Evolutionary conservation across 2,113 vertebrate species (phyloP), one percentile per base, ranked within the genome.

Genomic region (Oreotrochilus melanogaster): DNA sequence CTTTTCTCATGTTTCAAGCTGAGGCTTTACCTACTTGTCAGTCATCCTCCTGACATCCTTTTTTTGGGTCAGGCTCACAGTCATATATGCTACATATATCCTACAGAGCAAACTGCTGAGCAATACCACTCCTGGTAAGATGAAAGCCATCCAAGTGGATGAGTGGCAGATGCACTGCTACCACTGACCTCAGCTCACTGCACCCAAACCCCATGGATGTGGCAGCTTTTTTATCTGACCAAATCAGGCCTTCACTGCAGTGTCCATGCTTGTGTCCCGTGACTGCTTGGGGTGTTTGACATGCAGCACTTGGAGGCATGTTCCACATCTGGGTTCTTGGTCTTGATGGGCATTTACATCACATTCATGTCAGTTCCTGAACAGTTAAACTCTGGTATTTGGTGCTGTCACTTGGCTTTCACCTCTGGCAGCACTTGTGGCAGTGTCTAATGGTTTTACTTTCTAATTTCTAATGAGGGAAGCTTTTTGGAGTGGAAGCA

Each of bases 211-310:
- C 51, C 1, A 2, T 45, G 23, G 33, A 2, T 6, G 18, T 4
- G 25, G 64, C 42, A n/a, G n/a, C 62, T n/a, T 10, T 27, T 48
- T 22, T 1, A 11, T 7, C 33, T 19, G 18, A 22, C 23, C 21
- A 18, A 17, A 10, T 9, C 15, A 16, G 58, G 23, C 42, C 48
- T 10, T 17, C 2, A 9, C 53, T 9, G 43, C 71, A 37, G 76
- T 4, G 24, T 8, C 67, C 1, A 0, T 11, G 33, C 21, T 70
- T 8, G 6, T n/a, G 22, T 9, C 22, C 21, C 4, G 0, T 15
- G 17, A 6, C 33, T 33, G 28, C 11, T 14, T 4, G 11, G 18
- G 27, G 9, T 11, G 8, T 39, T 39, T 39, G 37, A 73, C 0
- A 1, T 11, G 57, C 18, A 28, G 57, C 65, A 30, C n/a, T 9